These are phyloP conservation scores for Papilio dardanus DNA, from an alignment of 1,140 invertebrate genomes.

Conservation along the genomic window DNA sequence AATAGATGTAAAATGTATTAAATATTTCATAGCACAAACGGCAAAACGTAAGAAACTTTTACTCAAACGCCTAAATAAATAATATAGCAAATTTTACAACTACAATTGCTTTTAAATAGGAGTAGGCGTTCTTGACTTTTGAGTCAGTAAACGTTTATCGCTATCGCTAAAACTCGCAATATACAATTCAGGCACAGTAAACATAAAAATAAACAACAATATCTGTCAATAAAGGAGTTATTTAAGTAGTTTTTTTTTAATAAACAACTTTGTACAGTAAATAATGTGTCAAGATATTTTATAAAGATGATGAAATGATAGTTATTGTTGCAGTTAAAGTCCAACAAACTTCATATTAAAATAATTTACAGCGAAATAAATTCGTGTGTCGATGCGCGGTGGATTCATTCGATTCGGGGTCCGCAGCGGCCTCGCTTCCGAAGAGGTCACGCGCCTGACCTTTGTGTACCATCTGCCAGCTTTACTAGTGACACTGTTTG, in stretches of 20 bases:
- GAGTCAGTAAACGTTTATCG: not conserved
- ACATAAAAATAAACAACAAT: not conserved
- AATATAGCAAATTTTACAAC: not conserved
- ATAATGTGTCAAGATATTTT: not conserved
- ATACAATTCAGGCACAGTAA: not conserved
- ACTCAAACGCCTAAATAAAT: not conserved
- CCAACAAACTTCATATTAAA: not conserved
- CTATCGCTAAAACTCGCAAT: too few relatives aligned
- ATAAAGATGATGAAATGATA: not conserved
- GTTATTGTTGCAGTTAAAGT: not conserved
- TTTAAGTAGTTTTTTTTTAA: not conserved
- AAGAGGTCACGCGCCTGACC: constrained; percentile 63
- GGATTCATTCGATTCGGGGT: constrained; percentile 33
- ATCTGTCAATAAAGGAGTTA: not conserved
- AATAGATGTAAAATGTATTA: not conserved
- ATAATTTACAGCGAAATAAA: not conserved
- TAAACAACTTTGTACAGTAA: too few relatives aligned
- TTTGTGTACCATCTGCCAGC: constrained; percentile 56
- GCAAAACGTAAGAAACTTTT: not conserved
- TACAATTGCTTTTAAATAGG: not conserved
- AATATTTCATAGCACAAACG: too few relatives aligned
- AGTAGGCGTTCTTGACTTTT: not conserved
- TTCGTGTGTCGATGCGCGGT: constrained; percentile 16
- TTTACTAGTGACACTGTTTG: constrained; percentile 60
- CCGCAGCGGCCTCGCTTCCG: constrained; percentile 58